Evolutionary conservation across 2,797 vertebrate genomes (phyloP), one percentile per base, ranked within the genome.

Genomic region (Cynodonichthys magdalenae): DNA sequence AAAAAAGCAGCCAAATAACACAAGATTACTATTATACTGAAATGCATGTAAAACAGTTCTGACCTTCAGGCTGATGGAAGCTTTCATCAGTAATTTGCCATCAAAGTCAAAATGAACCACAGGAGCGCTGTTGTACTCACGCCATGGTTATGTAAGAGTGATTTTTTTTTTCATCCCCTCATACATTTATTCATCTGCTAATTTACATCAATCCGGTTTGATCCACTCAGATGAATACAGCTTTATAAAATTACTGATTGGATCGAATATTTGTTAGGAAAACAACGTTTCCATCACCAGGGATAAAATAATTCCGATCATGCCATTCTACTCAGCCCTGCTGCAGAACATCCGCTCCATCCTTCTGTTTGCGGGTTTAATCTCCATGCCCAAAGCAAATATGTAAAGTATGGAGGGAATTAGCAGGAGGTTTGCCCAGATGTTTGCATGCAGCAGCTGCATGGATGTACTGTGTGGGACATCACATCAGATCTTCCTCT

Each of bases 331-430:
- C 61, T 41, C 59, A 50, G 60, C 89, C 85, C 83, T 70, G 60
- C 63, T 68, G 82, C 73, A 90, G 28, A 66, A 84, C 86, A 83
- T 93, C 90, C 83, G 86, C 86, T 81, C 64, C 67, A 68, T 62
- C 72, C 66, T 45, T 74, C 74, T 73, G 64, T 69, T 80, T 50
- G 27, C 7, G 60, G 82, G 69, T 66, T 74, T 90, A 89, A 92
- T 91, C 88, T 66, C 69, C 48, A 53, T 82, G 72, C 56, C 66
- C 55, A 72, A 63, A 75, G 77, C 69, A 64, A 72, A 64, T 39
- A 68, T 75, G 80, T 85, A 89, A 91, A 90, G 93, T 84, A 89
- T 86, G 88, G 83, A 81, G 67, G 71, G 42, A 50, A 60, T 55
- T 71, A 74, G 78, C 79, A 81, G 77, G 80, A 57, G 67, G 42